Evolutionary conservation across 2,797 vertebrate species (phyloP).

Genomic region (Botia kubotai): DNA sequence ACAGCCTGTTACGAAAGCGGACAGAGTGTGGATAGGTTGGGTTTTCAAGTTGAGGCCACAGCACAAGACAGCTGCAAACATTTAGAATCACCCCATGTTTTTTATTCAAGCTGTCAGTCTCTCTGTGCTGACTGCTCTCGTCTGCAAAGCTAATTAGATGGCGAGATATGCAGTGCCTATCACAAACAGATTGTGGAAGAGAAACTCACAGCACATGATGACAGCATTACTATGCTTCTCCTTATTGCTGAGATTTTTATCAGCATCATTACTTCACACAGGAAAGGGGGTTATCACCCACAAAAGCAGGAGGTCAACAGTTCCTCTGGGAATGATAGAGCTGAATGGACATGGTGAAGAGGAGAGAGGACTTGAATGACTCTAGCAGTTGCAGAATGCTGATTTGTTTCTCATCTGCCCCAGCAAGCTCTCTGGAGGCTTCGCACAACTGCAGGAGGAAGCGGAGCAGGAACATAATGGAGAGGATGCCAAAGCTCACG

Average conservation of each 20-base stretch:
- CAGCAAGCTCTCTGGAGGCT: slow-evolving; percentile 67
- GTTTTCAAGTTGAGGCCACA: slow-evolving; percentile 65
- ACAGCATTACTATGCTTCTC: slow-evolving; percentile 50
- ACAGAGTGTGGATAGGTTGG: slow-evolving; percentile 63
- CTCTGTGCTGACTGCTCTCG: slow-evolving; percentile 49
- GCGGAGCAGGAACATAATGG: slow-evolving; percentile 67
- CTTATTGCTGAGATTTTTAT: slow-evolving; percentile 55
- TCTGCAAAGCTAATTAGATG: slow-evolving; percentile 63
- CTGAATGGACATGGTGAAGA: slow-evolving; percentile 60
- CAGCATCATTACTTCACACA: slow-evolving; percentile 54
- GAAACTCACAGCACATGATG: slow-evolving; percentile 41
- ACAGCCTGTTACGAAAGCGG: slow-evolving; percentile 62
- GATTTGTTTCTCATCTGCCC: slow-evolving; percentile 73
- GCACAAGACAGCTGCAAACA: slow-evolving; percentile 75
- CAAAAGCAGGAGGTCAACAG: slow-evolving; percentile 31
- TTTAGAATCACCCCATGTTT: slow-evolving; percentile 68
- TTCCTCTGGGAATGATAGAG: slow-evolving; percentile 46
- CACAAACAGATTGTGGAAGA: slow-evolving; percentile 55
- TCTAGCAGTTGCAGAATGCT: slow-evolving; percentile 69
- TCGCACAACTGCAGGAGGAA: slow-evolving; percentile 67
- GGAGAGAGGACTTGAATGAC: slow-evolving; percentile 59
- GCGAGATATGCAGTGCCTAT: slow-evolving; percentile 58
- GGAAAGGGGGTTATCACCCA: slow-evolving; percentile 48
- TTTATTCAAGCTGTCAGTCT: slow-evolving; percentile 66
- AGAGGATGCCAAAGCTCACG: slow-evolving; percentile 76